Evolutionary conservation across 2,888 invertebrate genomes (phyloP).

Genomic region (Nasonia oneida): DNA sequence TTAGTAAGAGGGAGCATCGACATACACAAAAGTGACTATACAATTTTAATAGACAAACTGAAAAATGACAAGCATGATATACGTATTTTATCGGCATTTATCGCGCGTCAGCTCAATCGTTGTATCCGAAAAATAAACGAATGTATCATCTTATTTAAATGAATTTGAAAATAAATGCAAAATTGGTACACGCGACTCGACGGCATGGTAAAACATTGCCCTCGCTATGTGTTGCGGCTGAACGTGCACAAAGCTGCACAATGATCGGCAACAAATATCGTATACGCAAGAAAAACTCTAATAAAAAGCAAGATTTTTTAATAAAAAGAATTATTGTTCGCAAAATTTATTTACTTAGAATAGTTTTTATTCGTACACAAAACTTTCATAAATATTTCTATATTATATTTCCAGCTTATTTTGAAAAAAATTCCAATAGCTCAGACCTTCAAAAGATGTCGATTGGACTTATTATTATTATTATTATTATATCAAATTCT

Average conservation of each 20-base stretch:
- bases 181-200: conserved; percentile 39
- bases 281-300: conserved; percentile 56
- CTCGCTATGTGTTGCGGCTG: conserved; percentile 42
- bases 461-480: not conserved
- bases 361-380: conserved; percentile 48
- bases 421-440: not conserved
- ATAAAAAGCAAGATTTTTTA: conserved; percentile 62
- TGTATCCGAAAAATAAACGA: conserved; percentile 48
- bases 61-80: conserved; percentile 36
- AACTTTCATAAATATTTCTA: conserved; percentile 38
- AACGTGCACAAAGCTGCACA: conserved; percentile 54
- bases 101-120: conserved; percentile 49
- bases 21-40: conserved; percentile 35
- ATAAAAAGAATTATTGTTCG: conserved; percentile 55
- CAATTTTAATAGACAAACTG: conserved; percentile 10
- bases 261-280: conserved; percentile 47
- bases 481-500: conserved; percentile 19
- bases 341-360: conserved; percentile 54
- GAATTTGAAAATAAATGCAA: conserved; percentile 42
- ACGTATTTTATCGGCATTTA: conserved; percentile 44
- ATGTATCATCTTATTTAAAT: conserved; percentile 57
- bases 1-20: conserved; percentile 33
- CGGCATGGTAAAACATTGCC: conserved; percentile 42
- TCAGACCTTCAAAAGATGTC: not conserved
- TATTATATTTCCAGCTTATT: conserved; percentile 25